phyloP scores from a whole-genome alignment of 1,140 invertebrate species.

The Apolygus lucorum region DNA sequence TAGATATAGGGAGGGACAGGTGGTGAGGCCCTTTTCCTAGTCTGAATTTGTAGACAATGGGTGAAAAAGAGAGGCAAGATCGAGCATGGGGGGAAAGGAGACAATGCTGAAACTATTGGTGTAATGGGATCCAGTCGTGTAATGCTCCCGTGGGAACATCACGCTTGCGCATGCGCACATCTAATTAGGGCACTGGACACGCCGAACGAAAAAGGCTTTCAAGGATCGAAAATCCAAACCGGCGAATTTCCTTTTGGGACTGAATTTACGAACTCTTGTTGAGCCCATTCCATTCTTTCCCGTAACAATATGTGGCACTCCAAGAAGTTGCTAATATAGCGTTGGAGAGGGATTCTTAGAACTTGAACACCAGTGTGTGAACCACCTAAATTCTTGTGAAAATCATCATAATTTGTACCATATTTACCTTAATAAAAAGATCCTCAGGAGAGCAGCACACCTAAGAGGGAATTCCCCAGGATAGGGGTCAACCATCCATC shows the following conservation, averaged over 20 bases:
- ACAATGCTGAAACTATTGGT: neutral
- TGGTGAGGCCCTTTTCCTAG: neutral
- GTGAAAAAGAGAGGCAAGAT: neutral
- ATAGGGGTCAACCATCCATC: too few species aligned
- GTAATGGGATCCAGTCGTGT: neutral
- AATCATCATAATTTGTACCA: too few species aligned
- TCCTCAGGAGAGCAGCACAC: too few species aligned
- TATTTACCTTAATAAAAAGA: too few species aligned
- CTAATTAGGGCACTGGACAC: neutral
- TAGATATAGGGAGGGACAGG: neutral
- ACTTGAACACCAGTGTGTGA: too few species aligned
- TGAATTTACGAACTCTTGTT: too few species aligned
- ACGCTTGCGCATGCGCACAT: neutral
- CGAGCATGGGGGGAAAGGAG: neutral
- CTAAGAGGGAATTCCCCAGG: too few species aligned
- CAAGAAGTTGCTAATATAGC: too few species aligned
- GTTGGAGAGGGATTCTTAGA: too few species aligned
- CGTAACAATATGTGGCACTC: too few species aligned
- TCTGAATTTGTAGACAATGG: neutral
- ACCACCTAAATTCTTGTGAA: too few species aligned
- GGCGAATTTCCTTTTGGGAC: neutral
- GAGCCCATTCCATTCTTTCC: too few species aligned
- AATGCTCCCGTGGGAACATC: neutral
- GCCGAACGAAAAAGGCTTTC: neutral
- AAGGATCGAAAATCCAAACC: neutral